These are phyloP conservation scores for Macrotrachela quadricornifera DNA, from an alignment of 1,140 invertebrate species.

Conservation along the genomic window DNA sequence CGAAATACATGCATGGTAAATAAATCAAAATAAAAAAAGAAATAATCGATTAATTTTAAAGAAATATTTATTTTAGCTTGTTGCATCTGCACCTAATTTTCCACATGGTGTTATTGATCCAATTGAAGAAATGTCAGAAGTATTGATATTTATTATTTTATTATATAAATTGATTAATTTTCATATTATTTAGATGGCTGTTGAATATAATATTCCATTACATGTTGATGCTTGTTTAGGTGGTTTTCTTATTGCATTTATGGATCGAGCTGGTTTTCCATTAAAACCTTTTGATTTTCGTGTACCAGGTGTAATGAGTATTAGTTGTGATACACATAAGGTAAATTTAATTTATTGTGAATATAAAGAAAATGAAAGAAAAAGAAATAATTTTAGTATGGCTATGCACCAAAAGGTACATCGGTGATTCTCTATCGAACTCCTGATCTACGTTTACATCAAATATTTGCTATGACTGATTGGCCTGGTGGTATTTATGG, in stretches of 20 bases:
- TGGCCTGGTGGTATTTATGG: slow-evolving; percentile 98
- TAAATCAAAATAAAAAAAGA: too few relatives aligned
- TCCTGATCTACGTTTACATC: slow-evolving; percentile 54
- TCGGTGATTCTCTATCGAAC: slow-evolving; percentile 73
- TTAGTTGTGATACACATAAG: slow-evolving; percentile 94
- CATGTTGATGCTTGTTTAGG: slow-evolving; percentile 87
- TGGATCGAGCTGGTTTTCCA: slow-evolving; percentile 59
- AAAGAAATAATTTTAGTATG: slow-evolving; percentile 48
- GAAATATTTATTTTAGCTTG: slow-evolving; percentile 35
- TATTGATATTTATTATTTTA: slow-evolving; percentile 11
- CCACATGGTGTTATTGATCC: slow-evolving; percentile 90
- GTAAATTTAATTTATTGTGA: slow-evolving; percentile 33
- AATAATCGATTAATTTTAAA: too few relatives aligned
- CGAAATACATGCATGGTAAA: slow-evolving; percentile 57
- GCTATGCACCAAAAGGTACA: slow-evolving; percentile 87
- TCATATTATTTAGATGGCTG: slow-evolving; percentile 39
- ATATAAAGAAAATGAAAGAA: too few relatives aligned
- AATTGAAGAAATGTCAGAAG: slow-evolving; percentile 54
- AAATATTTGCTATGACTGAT: slow-evolving; percentile 77
- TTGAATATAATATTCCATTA: slow-evolving; percentile 66
- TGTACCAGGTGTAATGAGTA: slow-evolving; percentile 74
- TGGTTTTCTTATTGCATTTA: slow-evolving; percentile 79
- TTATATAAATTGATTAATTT: neutral
- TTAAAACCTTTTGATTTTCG: slow-evolving; percentile 55
- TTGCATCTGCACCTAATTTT: slow-evolving; percentile 78